Evolutionary conservation across 2,113 vertebrate species (phyloP).

Genomic region (Sinocyclocheilus rhinocerous): DNA sequence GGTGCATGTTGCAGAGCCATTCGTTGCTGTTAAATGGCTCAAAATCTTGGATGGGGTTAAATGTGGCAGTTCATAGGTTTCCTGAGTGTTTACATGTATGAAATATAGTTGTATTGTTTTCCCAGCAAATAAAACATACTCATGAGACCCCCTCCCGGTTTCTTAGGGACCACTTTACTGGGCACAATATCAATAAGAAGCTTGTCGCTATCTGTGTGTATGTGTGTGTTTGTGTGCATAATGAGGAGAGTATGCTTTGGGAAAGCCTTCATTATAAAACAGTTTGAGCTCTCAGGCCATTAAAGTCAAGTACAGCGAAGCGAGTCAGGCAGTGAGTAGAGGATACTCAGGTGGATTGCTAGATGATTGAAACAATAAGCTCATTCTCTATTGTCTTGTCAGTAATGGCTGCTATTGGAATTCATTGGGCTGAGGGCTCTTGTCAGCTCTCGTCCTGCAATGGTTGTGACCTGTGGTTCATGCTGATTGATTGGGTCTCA

Average conservation of each 20-base stretch:
- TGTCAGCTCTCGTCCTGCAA: slow-evolving; percentile 36
- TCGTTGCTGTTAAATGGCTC: slow-evolving; percentile 6
- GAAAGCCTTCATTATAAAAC: slow-evolving; percentile 58
- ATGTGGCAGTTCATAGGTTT: background rate
- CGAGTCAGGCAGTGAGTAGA: slow-evolving; percentile 32
- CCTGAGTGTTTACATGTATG: slow-evolving; percentile 15
- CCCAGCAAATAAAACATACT: slow-evolving; percentile 49
- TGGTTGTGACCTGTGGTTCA: slow-evolving; percentile 19
- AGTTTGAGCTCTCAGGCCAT: slow-evolving; percentile 63
- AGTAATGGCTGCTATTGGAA: slow-evolving; percentile 43
- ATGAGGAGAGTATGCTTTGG: slow-evolving; percentile 50
- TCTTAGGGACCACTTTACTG: slow-evolving; percentile 59
- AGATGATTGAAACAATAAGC: slow-evolving; percentile 57
- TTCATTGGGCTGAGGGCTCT: slow-evolving; percentile 1
- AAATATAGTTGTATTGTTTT: slow-evolving; percentile 47
- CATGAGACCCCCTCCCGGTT: slow-evolving; percentile 44
- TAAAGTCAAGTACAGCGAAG: slow-evolving; percentile 41
- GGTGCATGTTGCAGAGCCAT: background rate
- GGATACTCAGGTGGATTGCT: slow-evolving; percentile 31
- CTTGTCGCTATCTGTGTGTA: slow-evolving; percentile 28
- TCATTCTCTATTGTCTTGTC: slow-evolving; percentile 49
- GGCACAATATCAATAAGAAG: slow-evolving; percentile 50
- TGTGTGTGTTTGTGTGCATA: slow-evolving; percentile 53
- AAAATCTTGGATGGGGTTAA: slow-evolving; percentile 10
- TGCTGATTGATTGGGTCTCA: slow-evolving; percentile 40